phyloP scores from a whole-genome alignment of 2,113 vertebrate species.

The Pangasianodon gigas region DNA sequence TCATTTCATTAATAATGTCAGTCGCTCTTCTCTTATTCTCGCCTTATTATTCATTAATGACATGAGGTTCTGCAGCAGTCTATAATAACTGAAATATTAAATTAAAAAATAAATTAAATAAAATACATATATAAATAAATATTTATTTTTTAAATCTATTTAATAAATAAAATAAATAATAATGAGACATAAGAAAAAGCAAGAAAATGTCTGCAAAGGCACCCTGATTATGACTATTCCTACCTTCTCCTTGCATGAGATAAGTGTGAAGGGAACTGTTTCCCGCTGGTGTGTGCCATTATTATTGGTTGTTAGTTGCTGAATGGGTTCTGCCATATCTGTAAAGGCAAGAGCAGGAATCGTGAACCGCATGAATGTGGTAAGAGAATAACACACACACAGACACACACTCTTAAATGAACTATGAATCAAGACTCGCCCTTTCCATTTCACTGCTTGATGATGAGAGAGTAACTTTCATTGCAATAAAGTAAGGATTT shows the following conservation, averaged over 20 bases:
- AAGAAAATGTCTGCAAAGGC: not conserved
- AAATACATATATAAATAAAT: no score
- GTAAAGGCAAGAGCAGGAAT: constrained; percentile 48
- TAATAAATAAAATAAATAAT: no score
- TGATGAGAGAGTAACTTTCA: not conserved
- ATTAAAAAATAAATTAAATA: no score
- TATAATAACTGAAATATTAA: not conserved
- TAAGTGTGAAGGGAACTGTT: constrained; percentile 76
- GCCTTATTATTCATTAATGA: no score
- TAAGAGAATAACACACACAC: not conserved
- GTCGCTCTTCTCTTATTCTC: no score
- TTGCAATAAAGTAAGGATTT: not conserved
- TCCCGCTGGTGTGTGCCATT: constrained; percentile 74
- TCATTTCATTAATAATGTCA: no score
- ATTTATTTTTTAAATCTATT: no score
- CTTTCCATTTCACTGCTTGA: not conserved
- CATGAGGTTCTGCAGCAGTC: not conserved
- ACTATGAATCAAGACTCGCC: not conserved
- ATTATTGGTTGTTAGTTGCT: constrained; percentile 83
- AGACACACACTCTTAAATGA: not conserved
- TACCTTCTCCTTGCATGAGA: constrained; percentile 85
- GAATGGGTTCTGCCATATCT: constrained; percentile 90
- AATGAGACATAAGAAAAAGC: no score
- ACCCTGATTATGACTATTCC: not conserved
- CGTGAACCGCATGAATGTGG: not conserved